Evolutionary conservation across 2,113 vertebrate genomes (phyloP).

Genomic region (Dipodomys merriami): DNA sequence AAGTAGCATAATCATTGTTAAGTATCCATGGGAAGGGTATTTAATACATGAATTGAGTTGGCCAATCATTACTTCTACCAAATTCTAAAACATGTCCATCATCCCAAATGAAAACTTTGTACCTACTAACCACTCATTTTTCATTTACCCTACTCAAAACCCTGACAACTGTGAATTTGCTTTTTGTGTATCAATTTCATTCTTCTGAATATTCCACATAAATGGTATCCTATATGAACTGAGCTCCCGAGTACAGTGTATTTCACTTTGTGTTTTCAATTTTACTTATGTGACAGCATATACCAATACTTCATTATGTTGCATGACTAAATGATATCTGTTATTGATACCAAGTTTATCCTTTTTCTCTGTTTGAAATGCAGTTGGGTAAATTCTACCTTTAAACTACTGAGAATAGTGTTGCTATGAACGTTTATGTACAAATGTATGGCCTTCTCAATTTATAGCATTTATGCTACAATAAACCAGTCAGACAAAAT

Average conservation of each 20-base stretch:
- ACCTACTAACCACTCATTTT: neutral
- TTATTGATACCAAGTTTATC: neutral
- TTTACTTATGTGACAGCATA: neutral
- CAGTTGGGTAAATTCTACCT: neutral
- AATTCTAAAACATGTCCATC: neutral
- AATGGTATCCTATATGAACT: neutral
- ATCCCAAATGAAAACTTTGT: neutral
- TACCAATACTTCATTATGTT: neutral
- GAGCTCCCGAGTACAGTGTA: neutral
- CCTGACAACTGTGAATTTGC: neutral
- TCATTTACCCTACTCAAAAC: neutral
- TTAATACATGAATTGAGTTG: neutral
- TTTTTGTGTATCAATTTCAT: neutral
- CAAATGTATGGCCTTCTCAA: neutral
- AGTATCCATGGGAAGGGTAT: neutral
- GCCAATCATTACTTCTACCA: neutral
- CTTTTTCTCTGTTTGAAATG: neutral
- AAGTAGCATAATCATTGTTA: neutral
- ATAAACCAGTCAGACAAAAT: too few species aligned
- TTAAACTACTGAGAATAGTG: neutral
- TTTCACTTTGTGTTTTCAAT: neutral
- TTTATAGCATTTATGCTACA: neutral
- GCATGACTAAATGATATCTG: neutral
- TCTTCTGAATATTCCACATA: neutral
- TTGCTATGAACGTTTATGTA: neutral